Evolutionary conservation across 2,113 vertebrate species (phyloP).

Genomic region (Dipodomys spectabilis): DNA sequence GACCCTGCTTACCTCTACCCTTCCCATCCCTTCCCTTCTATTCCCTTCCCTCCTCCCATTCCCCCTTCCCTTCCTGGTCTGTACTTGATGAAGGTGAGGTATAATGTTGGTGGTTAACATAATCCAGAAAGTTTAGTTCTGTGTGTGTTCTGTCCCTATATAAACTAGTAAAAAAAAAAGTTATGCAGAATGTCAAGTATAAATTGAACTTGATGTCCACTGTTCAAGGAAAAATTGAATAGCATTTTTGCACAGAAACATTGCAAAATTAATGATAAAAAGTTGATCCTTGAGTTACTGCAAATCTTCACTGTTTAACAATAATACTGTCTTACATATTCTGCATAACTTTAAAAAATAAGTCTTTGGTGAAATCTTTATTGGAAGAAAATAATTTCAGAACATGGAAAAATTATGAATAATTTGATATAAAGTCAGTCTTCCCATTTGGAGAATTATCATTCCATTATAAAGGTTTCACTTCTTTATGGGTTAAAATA

Average conservation of each 20-base stretch:
- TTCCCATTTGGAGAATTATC: slow-evolving; percentile 67
- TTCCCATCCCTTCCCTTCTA: slow-evolving; percentile 47
- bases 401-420: slow-evolving; percentile 60
- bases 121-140: slow-evolving; percentile 76
- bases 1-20: slow-evolving; percentile 68
- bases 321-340: slow-evolving; percentile 48
- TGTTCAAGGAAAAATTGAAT: slow-evolving; percentile 42
- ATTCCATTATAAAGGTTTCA: slow-evolving; percentile 88
- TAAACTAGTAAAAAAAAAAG: slow-evolving; percentile 66
- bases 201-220: slow-evolving; percentile 22
- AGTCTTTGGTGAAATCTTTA: slow-evolving; percentile 88
- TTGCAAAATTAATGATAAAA: slow-evolving; percentile 26
- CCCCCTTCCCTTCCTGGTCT: slow-evolving; percentile 31
- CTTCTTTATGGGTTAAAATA: slow-evolving; percentile 83
- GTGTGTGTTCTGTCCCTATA: slow-evolving; percentile 88
- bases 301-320: slow-evolving; percentile 15
- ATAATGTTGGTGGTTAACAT: slow-evolving; percentile 75
- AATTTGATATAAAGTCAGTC: slow-evolving; percentile 70
- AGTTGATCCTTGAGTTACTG: background rate
- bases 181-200: slow-evolving; percentile 83
- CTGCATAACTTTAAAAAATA: slow-evolving; percentile 85
- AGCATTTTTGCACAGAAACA: background rate
- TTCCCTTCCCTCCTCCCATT: slow-evolving; percentile 31
- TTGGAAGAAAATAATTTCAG: slow-evolving; percentile 77
- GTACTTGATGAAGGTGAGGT: slow-evolving; percentile 70